A percentile compares a stretch with the other conserved stretches of the same genome.
phyloP scores from a whole-genome alignment of 2,888 invertebrate species.

The Achlya flavicornis region DNA sequence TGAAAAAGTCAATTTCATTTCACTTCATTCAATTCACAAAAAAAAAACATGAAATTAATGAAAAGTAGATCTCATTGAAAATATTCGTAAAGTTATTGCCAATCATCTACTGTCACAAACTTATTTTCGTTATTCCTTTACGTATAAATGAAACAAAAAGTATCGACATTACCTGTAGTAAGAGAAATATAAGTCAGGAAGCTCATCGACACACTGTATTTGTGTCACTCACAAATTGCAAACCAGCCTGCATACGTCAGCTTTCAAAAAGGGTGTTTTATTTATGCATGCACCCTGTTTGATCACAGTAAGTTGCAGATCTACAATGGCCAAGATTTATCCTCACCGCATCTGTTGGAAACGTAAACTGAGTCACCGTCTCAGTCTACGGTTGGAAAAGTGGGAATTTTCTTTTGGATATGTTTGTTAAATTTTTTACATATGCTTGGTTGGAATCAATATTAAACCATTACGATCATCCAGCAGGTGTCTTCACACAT shows the following conservation, averaged over 20 bases:
- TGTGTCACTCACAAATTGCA: constrained; percentile 11
- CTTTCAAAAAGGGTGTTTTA: constrained; percentile 8
- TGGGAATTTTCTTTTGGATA: not conserved
- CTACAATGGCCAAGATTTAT: not conserved
- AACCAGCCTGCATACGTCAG: not conserved
- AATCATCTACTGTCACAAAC: not conserved
- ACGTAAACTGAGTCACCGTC: no score
- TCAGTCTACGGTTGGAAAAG: not conserved
- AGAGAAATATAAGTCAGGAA: not conserved
- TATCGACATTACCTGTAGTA: not conserved
- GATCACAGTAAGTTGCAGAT: not conserved
- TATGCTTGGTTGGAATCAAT: not conserved
- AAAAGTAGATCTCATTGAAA: not conserved
- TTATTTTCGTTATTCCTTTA: not conserved
- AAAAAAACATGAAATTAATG: no score
- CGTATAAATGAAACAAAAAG: constrained; percentile 3
- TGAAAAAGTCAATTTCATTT: no score
- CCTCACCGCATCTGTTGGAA: not conserved
- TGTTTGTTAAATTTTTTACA: not conserved
- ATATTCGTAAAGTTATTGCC: not conserved
- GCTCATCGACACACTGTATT: constrained; percentile 5
- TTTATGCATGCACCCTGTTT: constrained; percentile 12
- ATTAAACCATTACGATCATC: not conserved
- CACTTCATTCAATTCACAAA: no score
- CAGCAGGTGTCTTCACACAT: not conserved